Base-by-base conservation (phyloP, 2,113 vertebrate genomes). In the Takifugu bimaculatus region DNA sequence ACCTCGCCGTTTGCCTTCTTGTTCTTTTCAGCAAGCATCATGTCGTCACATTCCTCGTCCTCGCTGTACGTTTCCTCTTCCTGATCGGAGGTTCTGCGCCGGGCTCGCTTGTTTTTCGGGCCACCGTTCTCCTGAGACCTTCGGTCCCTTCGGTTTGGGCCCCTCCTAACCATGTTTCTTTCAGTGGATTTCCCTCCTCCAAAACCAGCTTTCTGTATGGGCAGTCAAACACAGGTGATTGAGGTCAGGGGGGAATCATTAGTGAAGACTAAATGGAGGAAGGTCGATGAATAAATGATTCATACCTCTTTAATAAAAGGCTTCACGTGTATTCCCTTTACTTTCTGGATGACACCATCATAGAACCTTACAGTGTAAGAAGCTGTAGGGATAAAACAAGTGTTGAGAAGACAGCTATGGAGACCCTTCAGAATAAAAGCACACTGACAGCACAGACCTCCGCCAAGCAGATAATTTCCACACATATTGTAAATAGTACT, bases 281-380 rank as follows among this genome's bases (percentile, higher is more conserved):
- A 20, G 26, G 11, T 4, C 45, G 6, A 43, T 42, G 26, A 59
- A 32, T 13, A 13, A 26, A 35, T 13, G 3, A 60, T 32, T 66
- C 78, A 80, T 80, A 96, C 94, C 92, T 95, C 91, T 88, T 93
- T 94, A 87, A 93, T 85, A 80, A 87, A 89, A 28, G 95, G 92
- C 90, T 96, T 98, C 85, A 98, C 93, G 77, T 98, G 96, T 89
- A 98, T 98, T 77, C 90, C 94, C 87, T 98, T 98, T 80, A 98
- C 96, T 61, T 93, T 96, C 86, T 98, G 96, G 85, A 97, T 87
- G 83, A 98, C 94, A 60, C 96, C 96, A 91, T 98, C 96, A 73
- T 96, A 98, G 88, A 98, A 98, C 83, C 95, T 96, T 83, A 98
- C 96, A 78, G 94, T 96, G 85, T 98, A 98, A n/a, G 96, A 96